A percentile compares a stretch with the other conserved stretches of the same genome.
Conservation (phyloP, 2,888 invertebrate genomes). For the Caenorhabditis japonica region DNA sequence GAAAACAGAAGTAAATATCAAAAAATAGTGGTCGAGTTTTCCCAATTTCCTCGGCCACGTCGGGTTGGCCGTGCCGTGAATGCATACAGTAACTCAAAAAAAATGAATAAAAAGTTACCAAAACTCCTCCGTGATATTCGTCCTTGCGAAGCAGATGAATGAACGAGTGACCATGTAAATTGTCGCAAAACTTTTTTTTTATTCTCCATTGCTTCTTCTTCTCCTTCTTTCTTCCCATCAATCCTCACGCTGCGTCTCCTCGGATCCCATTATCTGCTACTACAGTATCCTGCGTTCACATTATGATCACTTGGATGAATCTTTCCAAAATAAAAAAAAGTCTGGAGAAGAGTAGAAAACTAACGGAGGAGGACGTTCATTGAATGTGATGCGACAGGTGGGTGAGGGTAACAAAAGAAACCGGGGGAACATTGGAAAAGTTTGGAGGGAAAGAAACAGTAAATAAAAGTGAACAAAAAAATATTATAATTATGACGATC, state of each 20-base stretch:
- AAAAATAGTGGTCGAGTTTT: no score
- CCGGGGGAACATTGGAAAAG: background rate
- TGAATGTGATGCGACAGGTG: slow-evolving; percentile 23
- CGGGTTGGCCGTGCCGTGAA: no score
- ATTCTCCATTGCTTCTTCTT: slow-evolving; percentile 28
- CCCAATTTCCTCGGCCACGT: no score
- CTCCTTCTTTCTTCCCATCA: slow-evolving; percentile 18
- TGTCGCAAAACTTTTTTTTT: slow-evolving; percentile 31
- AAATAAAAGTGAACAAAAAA: background rate
- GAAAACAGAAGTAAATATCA: no score
- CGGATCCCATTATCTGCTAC: slow-evolving; percentile 9
- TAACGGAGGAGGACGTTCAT: slow-evolving; percentile 32
- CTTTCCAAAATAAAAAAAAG: slow-evolving; percentile 26
- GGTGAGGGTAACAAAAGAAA: background rate
- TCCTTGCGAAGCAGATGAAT: no score
- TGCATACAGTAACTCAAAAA: no score
- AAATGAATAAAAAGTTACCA: no score
- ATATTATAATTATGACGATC: slow-evolving; percentile 2
- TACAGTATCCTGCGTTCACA: slow-evolving; percentile 39
- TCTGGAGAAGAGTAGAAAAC: slow-evolving; percentile 19
- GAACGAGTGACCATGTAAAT: slow-evolving; percentile 45
- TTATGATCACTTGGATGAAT: slow-evolving; percentile 57
- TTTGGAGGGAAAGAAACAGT: background rate
- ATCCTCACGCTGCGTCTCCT: slow-evolving; percentile 10
- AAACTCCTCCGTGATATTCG: no score